Conservation (phyloP, 1,140 invertebrate genomes). For the Steinernema feltiae region DNA sequence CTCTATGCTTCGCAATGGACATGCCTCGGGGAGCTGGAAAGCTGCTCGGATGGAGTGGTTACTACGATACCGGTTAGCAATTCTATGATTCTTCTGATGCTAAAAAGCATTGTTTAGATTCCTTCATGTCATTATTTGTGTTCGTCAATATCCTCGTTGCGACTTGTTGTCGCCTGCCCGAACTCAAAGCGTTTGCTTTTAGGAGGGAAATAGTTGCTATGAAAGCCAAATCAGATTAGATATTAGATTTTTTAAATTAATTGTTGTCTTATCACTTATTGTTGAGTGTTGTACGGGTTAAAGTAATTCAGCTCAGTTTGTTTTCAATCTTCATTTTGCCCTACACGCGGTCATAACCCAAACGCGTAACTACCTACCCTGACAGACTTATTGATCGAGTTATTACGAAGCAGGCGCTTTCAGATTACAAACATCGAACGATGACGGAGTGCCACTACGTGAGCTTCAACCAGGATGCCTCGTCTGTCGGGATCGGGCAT, state of each 20-base stretch:
- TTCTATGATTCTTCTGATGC: not conserved
- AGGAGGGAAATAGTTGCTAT: not conserved
- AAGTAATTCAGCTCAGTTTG: not conserved
- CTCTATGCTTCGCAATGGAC: not conserved
- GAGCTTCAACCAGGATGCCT: slow-evolving; percentile 37
- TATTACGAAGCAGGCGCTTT: not conserved
- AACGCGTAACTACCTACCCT: too few species aligned
- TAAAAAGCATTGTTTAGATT: not conserved
- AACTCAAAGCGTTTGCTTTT: not conserved
- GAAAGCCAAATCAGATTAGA: not conserved
- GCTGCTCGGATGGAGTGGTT: not conserved
- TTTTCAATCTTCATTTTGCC: not conserved
- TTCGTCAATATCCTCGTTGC: not conserved
- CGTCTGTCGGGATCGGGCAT: slow-evolving; percentile 24
- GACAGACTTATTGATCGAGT: too few species aligned
- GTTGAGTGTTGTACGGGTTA: not conserved
- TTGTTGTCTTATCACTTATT: not conserved
- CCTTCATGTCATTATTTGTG: not conserved
- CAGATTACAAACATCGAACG: not conserved
- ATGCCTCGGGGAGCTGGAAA: not conserved
- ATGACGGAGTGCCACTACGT: slow-evolving; percentile 27
- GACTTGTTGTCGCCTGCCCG: not conserved
- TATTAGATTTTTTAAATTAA: not conserved
- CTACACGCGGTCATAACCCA: too few species aligned
- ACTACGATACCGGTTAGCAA: not conserved